phyloP scores from a whole-genome alignment of 2,113 vertebrate genomes.

The Parus major region DNA sequence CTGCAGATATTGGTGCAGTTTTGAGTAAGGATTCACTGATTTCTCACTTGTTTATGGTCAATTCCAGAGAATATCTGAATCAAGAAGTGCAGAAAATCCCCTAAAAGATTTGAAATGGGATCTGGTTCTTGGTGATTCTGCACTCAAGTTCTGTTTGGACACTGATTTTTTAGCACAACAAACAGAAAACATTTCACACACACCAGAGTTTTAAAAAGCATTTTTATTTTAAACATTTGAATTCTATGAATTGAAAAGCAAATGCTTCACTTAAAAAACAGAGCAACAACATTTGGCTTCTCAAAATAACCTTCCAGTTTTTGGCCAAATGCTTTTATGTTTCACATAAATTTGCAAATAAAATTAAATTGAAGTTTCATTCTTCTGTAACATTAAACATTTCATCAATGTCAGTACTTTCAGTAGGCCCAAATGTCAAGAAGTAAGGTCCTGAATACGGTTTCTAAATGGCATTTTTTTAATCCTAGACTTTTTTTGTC shows the following conservation, averaged over 20 bases:
- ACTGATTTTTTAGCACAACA: neutral
- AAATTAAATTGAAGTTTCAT: neutral
- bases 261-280: neutral
- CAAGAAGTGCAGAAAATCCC: neutral
- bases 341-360: neutral
- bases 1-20: neutral
- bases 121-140: neutral
- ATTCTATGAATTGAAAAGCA: neutral
- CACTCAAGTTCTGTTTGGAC: neutral
- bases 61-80: neutral
- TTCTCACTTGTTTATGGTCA: neutral
- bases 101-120: neutral
- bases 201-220: neutral
- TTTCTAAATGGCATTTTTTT: neutral
- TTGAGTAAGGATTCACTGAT: rapidly evolving
- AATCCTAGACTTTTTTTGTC: neutral
- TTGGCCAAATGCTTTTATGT: neutral
- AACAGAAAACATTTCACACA: neutral
- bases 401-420: neutral
- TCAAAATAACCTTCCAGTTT: neutral
- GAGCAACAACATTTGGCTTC: neutral
- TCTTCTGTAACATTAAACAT: neutral
- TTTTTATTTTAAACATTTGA: neutral
- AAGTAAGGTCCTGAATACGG: neutral
- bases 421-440: neutral